Evolutionary conservation across 2,797 vertebrate genomes (phyloP).

Genomic region (Astyanax mexicanus): DNA sequence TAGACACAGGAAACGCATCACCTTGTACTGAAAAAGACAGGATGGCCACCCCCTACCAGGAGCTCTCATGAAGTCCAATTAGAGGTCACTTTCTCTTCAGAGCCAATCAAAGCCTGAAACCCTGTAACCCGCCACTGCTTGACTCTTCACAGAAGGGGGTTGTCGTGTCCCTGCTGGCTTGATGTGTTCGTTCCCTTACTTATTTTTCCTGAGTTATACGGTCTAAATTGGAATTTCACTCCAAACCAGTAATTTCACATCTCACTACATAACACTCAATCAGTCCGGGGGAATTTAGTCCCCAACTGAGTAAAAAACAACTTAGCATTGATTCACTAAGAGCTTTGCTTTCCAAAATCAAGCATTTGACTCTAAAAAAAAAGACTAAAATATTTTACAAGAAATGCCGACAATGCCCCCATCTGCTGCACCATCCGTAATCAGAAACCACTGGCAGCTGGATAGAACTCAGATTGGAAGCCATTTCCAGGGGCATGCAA

Average conservation of each 20-base stretch:
- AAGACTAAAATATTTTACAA: background rate
- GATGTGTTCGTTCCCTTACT: background rate
- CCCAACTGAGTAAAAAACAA: background rate
- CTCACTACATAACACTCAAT: too few species aligned
- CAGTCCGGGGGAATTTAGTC: background rate
- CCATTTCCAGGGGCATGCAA: background rate
- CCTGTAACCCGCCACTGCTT: background rate
- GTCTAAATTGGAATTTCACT: background rate
- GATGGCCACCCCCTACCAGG: constrained; percentile 13
- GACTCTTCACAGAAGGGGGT: constrained; percentile 19
- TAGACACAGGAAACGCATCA: background rate
- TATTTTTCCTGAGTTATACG: background rate
- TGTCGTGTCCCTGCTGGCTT: constrained; percentile 11
- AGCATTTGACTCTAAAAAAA: background rate
- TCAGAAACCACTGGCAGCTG: background rate
- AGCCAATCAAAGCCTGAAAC: background rate
- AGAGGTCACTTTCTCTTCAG: constrained; percentile 26
- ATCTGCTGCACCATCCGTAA: background rate
- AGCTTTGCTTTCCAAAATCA: background rate
- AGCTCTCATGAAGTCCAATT: constrained; percentile 20
- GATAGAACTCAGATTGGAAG: background rate
- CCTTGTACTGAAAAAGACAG: constrained; percentile 12
- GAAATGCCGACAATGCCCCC: background rate
- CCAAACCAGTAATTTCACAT: background rate
- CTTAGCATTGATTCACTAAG: background rate